Percentiles rank a stretch among this genome's conserved stretches.
Evolutionary conservation across 2,888 invertebrate species (phyloP).

Genomic region (Spicauda simplicius): DNA sequence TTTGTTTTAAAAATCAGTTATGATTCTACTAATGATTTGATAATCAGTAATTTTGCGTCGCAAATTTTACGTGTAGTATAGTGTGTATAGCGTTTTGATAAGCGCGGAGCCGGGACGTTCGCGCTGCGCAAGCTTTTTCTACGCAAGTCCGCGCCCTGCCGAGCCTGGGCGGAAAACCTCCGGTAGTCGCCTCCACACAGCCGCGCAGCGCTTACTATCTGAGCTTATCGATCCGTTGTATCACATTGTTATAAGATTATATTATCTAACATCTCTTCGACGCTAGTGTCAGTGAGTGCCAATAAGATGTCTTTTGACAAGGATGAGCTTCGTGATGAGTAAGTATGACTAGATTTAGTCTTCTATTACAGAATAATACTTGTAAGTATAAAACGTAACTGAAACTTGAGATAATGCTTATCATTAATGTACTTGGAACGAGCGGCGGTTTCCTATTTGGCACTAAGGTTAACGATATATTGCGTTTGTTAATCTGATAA

Average conservation of each 20-base stretch:
- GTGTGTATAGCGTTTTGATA: neutral
- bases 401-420: conserved; percentile 16
- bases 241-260: conserved; percentile 45
- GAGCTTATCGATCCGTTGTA: conserved; percentile 67
- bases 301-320: conserved; percentile 85
- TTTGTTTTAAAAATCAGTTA: no score
- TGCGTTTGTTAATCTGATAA: neutral
- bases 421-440: neutral
- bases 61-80: no score
- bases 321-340: conserved; percentile 89
- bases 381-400: neutral
- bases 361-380: neutral
- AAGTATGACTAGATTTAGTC: conserved; percentile 67
- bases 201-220: conserved; percentile 59
- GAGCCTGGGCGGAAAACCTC: conserved; percentile 61
- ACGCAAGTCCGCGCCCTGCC: conserved; percentile 61
- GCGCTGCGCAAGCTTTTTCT: conserved; percentile 48
- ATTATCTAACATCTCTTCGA: conserved; percentile 48
- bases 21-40: neutral
- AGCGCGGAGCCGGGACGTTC: conserved; percentile 9
- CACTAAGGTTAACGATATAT: neutral
- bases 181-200: conserved; percentile 52
- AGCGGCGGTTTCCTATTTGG: neutral
- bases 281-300: conserved; percentile 55
- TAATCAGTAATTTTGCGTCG: neutral